phyloP scores from a whole-genome alignment of 2,888 invertebrate genomes.

The Mactromeris polynyma region DNA sequence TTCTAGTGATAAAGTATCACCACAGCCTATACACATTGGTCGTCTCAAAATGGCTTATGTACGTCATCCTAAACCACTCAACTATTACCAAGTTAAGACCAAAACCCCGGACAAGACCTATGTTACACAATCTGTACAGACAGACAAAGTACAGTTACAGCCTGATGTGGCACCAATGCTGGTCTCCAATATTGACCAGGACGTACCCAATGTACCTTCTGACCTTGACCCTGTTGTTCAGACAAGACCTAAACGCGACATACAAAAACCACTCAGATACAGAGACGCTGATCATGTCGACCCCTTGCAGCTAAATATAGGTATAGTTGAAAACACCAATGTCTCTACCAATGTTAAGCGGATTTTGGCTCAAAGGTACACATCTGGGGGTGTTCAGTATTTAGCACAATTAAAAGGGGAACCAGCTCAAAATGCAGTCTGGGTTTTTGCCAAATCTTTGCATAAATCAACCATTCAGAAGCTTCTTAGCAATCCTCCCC shows the following conservation, averaged over 20 bases:
- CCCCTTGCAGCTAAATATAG: neutral
- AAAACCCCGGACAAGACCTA: slow-evolving; percentile 19
- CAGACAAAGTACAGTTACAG: neutral
- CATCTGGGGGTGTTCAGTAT: slow-evolving; percentile 46
- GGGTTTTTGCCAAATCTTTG: slow-evolving; percentile 40
- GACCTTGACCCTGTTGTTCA: neutral
- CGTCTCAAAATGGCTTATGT: slow-evolving; percentile 66
- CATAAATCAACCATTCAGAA: slow-evolving; percentile 8
- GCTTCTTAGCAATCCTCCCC: slow-evolving; percentile 14
- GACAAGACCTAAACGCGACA: slow-evolving; percentile 20
- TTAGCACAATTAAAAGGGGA: slow-evolving; percentile 56
- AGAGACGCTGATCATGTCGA: slow-evolving; percentile 39
- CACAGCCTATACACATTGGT: slow-evolving; percentile 59
- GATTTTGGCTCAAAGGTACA: slow-evolving; percentile 55
- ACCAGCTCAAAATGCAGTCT: slow-evolving; percentile 56
- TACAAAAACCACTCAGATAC: slow-evolving; percentile 35
- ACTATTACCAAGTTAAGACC: slow-evolving; percentile 41
- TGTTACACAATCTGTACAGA: slow-evolving; percentile 7
- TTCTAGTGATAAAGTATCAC: slow-evolving; percentile 5
- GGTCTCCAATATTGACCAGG: neutral
- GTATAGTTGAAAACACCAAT: slow-evolving; percentile 7
- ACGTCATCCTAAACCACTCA: slow-evolving; percentile 49
- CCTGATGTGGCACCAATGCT: neutral
- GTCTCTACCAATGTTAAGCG: slow-evolving; percentile 43
- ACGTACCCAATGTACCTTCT: neutral